Evolutionary conservation across 2,888 invertebrate species (phyloP).

Genomic region (Ypsolopha scabrella): DNA sequence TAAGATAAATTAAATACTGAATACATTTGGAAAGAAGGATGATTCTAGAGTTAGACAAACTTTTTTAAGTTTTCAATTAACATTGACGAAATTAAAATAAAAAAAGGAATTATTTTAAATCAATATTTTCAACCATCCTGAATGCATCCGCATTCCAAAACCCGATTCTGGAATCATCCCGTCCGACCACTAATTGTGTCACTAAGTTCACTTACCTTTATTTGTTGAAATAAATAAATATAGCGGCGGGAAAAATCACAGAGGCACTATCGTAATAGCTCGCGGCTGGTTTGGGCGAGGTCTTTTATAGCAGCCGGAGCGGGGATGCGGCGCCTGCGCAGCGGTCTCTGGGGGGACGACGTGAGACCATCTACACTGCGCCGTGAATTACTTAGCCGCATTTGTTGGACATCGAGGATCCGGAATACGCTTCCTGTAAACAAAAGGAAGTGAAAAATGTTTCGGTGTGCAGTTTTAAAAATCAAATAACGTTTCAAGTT

Average conservation of each 20-base stretch:
- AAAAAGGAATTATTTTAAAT: not conserved
- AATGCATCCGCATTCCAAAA: not conserved
- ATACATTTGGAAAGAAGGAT: not conserved
- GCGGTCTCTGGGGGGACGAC: not conserved
- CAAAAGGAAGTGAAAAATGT: too few relatives aligned
- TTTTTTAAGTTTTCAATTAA: not conserved
- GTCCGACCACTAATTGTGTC: conserved; percentile 20
- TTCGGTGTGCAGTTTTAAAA: too few relatives aligned
- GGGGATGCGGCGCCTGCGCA: conserved; percentile 37
- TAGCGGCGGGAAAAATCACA: conserved; percentile 63
- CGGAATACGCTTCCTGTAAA: too few relatives aligned
- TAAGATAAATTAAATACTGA: too few relatives aligned
- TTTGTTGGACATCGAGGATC: not conserved
- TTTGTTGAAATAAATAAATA: conserved; percentile 44
- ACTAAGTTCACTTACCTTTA: conserved; percentile 56
- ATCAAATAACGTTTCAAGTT: too few relatives aligned
- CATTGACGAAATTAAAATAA: not conserved
- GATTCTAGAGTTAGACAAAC: not conserved
- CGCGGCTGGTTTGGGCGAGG: conserved; percentile 57
- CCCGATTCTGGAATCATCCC: conserved; percentile 31
- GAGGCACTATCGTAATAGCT: conserved; percentile 67
- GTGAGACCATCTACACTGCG: not conserved
- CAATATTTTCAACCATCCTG: not conserved
- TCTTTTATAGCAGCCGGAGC: conserved; percentile 61
- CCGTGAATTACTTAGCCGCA: not conserved